Evolutionary conservation across 2,888 invertebrate genomes (phyloP), one percentile per base, ranked within the genome.

Genomic region (Crematogaster levior): DNA sequence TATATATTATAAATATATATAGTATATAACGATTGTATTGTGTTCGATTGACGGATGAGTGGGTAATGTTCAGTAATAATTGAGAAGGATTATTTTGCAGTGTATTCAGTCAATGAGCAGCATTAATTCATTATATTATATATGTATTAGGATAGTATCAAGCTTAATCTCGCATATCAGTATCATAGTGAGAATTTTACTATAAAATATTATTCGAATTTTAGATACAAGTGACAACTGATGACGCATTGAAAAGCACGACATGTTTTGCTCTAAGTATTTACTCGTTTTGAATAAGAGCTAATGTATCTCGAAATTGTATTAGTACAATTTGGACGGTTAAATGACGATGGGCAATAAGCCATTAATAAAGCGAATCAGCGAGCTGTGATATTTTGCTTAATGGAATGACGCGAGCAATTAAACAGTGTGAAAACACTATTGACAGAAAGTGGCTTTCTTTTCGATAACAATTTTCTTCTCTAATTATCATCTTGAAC

Each of bases 231-330:
- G 9, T 56, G 34, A 74, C 21, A 46, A 43, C 34, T 43, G 53
- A 66, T 66, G 66, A 37, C 7, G 43, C 30, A 51, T 66, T 37
- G 30, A 24, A 58, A 56, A 79, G 43, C 53, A 40, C 30, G 15
- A 21, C 24, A 30, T 10, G 21, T 7, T 43, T 53, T 34, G 43
- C 43, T 56, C 30, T 56, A 66, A 43, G 30, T n/a, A 65, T 56
- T 75, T 65, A 37, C 24, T 63, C 63, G 51, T 63, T 68, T 24
- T 56, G 56, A 68, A 79, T 77, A 30, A 77, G 30, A 43, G 24
- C 30, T 77, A 43, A 77, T 68, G 34, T 37, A 34, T 34, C 34
- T 46, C 43, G 18, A 79, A 79, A 68, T 79, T 43, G 68, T 65
- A 34, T 65, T 75, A 53, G 27, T 56, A 1, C 18, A 56, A 56